phyloP scores from a whole-genome alignment of 1,140 invertebrate species.

The Atta cephalotes region DNA sequence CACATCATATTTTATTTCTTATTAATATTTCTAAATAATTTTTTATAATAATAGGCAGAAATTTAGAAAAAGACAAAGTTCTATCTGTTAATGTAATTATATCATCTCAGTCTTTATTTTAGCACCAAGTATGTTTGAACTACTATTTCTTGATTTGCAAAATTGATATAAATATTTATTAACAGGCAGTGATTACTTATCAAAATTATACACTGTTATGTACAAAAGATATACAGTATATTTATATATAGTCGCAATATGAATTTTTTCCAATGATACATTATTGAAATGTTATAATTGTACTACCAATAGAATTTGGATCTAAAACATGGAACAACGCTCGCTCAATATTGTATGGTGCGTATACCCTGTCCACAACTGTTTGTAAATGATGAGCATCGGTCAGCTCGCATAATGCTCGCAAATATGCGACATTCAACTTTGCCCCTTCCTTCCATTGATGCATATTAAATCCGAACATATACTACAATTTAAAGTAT shows the following conservation, averaged over 20 bases:
- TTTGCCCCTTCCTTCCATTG: slow-evolving; percentile 85
- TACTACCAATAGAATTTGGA: slow-evolving; percentile 90
- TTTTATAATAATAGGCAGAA: background rate
- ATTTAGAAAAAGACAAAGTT: slow-evolving; percentile 28
- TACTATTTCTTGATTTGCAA: slow-evolving; percentile 32
- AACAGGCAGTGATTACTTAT: slow-evolving; percentile 44
- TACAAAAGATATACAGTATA: slow-evolving; percentile 22
- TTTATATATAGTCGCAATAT: background rate
- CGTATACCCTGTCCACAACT: slow-evolving; percentile 89
- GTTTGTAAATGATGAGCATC: slow-evolving; percentile 87
- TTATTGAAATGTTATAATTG: slow-evolving; percentile 90
- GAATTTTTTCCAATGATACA: slow-evolving; percentile 35
- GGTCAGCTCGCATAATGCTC: slow-evolving; percentile 86
- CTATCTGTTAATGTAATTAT: slow-evolving; percentile 14
- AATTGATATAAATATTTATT: slow-evolving; percentile 2
- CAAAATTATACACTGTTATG: slow-evolving; percentile 38
- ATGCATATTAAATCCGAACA: slow-evolving; percentile 81
- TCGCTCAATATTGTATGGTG: slow-evolving; percentile 90
- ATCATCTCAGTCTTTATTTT: slow-evolving; percentile 74
- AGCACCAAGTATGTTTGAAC: slow-evolving; percentile 48
- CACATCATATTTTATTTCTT: background rate
- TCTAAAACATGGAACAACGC: slow-evolving; percentile 90
- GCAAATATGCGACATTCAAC: slow-evolving; percentile 85
- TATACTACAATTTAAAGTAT: slow-evolving; percentile 78
- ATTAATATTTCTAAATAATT: background rate